A percentile compares a stretch with the other conserved stretches of the same genome.
phyloP scores from a whole-genome alignment of 1,140 invertebrate species.

The Plectrocnemia conspersa region DNA sequence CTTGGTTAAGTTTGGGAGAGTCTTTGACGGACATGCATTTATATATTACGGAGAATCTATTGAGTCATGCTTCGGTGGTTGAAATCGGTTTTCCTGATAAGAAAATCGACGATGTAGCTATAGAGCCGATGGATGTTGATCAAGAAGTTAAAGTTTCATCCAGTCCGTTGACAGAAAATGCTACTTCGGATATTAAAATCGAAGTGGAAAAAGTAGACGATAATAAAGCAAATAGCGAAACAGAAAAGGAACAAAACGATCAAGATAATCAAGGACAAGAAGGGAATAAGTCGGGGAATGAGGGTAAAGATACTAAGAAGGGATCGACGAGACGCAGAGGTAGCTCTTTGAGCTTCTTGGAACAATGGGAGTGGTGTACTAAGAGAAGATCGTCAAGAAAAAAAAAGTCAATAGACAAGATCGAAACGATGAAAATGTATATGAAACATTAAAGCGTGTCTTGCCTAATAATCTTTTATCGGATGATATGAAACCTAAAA shows the following conservation, averaged over 20 bases:
- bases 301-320: slow-evolving; percentile 53
- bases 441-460: slow-evolving; percentile 63
- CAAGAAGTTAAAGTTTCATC: slow-evolving; percentile 36
- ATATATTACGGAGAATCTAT: slow-evolving; percentile 56
- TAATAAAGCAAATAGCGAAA: slow-evolving; percentile 31
- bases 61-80: slow-evolving; percentile 46
- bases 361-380: slow-evolving; percentile 69
- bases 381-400: slow-evolving; percentile 64
- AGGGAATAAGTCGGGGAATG: slow-evolving; percentile 40
- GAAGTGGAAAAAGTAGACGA: slow-evolving; percentile 46
- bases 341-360: slow-evolving; percentile 61
- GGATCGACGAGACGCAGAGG: slow-evolving; percentile 57
- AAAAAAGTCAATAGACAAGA: slow-evolving; percentile 46
- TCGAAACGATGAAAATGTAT: slow-evolving; percentile 56
- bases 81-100: slow-evolving; percentile 35
- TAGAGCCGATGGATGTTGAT: slow-evolving; percentile 38
- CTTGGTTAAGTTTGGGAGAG: slow-evolving; percentile 65
- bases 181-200: slow-evolving; percentile 31
- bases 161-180: slow-evolving; percentile 35
- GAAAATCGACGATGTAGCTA: neutral
- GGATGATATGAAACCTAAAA: slow-evolving; percentile 43
- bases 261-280: slow-evolving; percentile 5
- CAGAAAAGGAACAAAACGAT: slow-evolving; percentile 28
- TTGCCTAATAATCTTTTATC: slow-evolving; percentile 39
- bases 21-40: slow-evolving; percentile 64